A percentile compares a stretch with the other conserved stretches of the same genome.
phyloP scores from a whole-genome alignment of 2,888 invertebrate species.

The Cantharis nigra region DNA sequence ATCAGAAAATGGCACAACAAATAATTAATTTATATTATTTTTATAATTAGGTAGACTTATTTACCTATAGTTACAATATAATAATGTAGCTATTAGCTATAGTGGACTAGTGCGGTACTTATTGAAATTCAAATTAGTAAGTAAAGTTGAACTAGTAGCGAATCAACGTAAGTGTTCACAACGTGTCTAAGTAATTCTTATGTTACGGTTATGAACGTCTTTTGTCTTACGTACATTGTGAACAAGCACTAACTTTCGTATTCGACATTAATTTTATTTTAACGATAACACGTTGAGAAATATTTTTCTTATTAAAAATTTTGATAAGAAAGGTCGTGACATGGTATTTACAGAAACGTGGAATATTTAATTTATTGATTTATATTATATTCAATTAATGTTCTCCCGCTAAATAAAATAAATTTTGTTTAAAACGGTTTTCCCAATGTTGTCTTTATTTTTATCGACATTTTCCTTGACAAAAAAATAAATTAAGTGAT shows the following conservation, averaged over 20 bases:
- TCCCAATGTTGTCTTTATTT: neutral
- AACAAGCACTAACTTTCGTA: neutral
- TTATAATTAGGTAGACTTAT: no score
- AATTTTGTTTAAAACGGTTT: neutral
- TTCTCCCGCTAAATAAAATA: neutral
- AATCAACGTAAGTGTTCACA: no score
- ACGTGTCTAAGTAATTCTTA: no score
- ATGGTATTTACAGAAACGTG: conserved; percentile 7
- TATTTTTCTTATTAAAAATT: conserved; percentile 26
- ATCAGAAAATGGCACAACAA: neutral
- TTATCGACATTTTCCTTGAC: no score
- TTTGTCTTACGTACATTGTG: no score
- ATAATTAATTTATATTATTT: no score
- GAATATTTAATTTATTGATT: conserved; percentile 10
- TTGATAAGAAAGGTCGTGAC: conserved; percentile 29
- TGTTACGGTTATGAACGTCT: no score
- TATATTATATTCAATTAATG: neutral
- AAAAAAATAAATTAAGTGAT: no score
- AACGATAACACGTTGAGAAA: conserved; percentile 6
- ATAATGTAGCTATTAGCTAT: no score
- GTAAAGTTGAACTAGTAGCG: no score
- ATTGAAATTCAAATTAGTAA: neutral
- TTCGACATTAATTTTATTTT: neutral
- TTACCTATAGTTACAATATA: no score
- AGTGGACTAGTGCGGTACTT: neutral